These are phyloP conservation scores for Scotopteryx bipunctaria DNA, from an alignment of 2,888 invertebrate genomes.

Conservation along the genomic window DNA sequence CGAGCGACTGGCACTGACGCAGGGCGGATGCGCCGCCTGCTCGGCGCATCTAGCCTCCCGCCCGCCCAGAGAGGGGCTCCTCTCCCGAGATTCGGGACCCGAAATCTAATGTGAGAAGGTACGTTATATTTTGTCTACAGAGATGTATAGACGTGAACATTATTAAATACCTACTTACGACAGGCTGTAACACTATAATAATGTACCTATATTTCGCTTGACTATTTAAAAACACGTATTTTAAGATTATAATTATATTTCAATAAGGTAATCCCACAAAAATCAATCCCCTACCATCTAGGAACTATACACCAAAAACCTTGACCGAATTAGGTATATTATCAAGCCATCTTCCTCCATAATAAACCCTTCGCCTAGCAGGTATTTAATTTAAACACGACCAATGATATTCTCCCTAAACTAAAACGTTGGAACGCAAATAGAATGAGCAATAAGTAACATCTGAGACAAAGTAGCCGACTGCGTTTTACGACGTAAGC, in stretches of 20 bases:
- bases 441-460: constrained; percentile 16
- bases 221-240: no score
- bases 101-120: constrained; percentile 27
- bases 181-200: no score
- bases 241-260: no score
- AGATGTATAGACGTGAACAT: no score
- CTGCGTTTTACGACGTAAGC: constrained; percentile 21
- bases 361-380: no score
- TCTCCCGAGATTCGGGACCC: constrained; percentile 45
- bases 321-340: no score
- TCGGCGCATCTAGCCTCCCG: constrained; percentile 73
- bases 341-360: no score
- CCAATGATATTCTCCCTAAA: not conserved
- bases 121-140: not conserved
- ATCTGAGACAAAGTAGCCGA: constrained; percentile 23
- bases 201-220: no score
- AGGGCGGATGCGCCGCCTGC: constrained; percentile 79
- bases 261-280: no score
- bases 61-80: constrained; percentile 43
- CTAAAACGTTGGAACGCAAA: constrained; percentile 1
- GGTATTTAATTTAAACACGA: constrained; percentile 1
- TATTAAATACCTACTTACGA: no score
- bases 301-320: no score
- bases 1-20: constrained; percentile 77
- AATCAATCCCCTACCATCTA: no score